Base-by-base conservation (phyloP, 2,888 invertebrate genomes). In the Bugula neritina region DNA sequence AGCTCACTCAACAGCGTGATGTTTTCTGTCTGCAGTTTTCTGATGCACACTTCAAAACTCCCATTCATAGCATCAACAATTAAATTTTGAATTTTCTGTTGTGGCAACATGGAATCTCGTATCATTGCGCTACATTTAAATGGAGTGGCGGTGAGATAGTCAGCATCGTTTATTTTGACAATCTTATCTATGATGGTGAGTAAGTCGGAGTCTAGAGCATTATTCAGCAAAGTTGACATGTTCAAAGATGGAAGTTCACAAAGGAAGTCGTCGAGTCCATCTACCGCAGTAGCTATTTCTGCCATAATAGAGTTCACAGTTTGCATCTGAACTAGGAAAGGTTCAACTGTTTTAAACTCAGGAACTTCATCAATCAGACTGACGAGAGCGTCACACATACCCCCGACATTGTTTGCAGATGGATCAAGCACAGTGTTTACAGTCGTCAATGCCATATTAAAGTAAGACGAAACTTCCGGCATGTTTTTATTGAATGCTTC, bases 211-310 rank as follows among this genome's bases (percentile, higher is more conserved):
- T 72, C 69, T n/a, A 54, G 55, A 21, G 74, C 23, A 17, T 54
- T 10, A n/a, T 58, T 27, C 17, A 74, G 27, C 17, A 74, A 52
- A 2, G 43, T 34, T n/a, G 72, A 54, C 29, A 73, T 55, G 43
- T 71, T 73, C 57, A 35, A 63, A 10, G 27, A 52, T 10, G 71
- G 43, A 10, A 55, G 34, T 5, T 69, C 57, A 71, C 74, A 75
- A 10, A 74, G 71, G 58, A 69, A 69, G 69, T 69, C 54, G 58
- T 72, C 73, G 13, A 74, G 23, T 54, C 72, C 75, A 73, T 57
- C 35, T 25, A 71, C 35, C 57, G 5, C 54, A 3, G 34, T 29
- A 5, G 34, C 34, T n/a, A 63, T 31, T 5, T 63, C 3, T 10
- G 29, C 63, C 13, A 31, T 27, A 27, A 63, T 63, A 2, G 63